Evolutionary conservation across 2,888 invertebrate genomes (phyloP), one percentile per base, ranked within the genome.

Genomic region (Magallana nippona): DNA sequence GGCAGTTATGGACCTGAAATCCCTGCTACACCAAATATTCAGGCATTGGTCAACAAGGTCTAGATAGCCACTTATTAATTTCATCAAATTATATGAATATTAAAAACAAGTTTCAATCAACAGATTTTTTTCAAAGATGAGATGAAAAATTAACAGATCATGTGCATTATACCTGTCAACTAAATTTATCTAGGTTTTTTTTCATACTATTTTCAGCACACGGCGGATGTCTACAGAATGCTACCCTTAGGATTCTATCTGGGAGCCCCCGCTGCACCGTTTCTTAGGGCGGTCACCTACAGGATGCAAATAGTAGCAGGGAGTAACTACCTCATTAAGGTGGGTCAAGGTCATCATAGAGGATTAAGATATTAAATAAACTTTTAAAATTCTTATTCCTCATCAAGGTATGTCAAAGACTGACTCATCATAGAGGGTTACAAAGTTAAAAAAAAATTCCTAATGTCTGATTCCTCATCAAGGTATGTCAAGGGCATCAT

Each of bases 1-100:
- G 60, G 60, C 60, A 2, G 60, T 2, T 60, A 60, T 60, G 60
- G 60, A 60, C 13, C 60, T 5, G 60, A 60, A n/a, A 60, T 60
- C n/a, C 60, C 17, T 8, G 60, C 60, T 17, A 8, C 60, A 60
- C 15, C 60, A 60, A 60, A 60, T 15, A 60, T 60, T 8, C 60
- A 60, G 60, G 60, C 60, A n/a, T n/a, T 60, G 15, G 60, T 60
- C 17, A n/a, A 60, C 60, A 60, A 60, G 15, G 60, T 60, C 60
- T 1, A 0, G 15, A n/a, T 60, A 5, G 17, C 60, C n/a, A 15
- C n/a, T 2, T n/a, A 15, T 60, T n/a, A n/a, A 15, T 60, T n/a
- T 60, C 60, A n/a, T n/a, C 1, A 60, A 17, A 8, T n/a, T 15
- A n/a, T 60, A 44, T 44, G 44, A 44, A 8, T 8, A 44, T 44